These are phyloP conservation scores for Bergia puertoricense DNA, from an alignment of 92 coral and sea anemone species.

Conservation along the genomic window DNA sequence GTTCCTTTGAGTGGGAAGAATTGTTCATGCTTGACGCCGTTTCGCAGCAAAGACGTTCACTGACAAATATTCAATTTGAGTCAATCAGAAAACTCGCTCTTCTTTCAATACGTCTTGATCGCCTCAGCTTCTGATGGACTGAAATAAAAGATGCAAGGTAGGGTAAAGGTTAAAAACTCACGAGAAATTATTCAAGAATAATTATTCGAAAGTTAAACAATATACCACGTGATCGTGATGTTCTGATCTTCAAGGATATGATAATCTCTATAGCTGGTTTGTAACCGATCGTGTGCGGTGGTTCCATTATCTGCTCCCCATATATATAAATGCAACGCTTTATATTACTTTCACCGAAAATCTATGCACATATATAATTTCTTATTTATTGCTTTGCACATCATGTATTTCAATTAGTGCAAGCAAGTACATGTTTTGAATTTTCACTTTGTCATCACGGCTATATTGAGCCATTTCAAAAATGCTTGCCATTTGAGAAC, in stretches of 20 bases:
- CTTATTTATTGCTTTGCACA: too few relatives aligned
- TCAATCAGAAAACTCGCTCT: background rate
- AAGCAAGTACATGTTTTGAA: background rate
- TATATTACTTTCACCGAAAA: background rate
- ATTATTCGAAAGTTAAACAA: background rate
- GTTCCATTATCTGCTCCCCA: background rate
- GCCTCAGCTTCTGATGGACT: background rate
- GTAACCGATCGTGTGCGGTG: background rate
- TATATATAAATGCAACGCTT: background rate
- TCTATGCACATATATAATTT: background rate
- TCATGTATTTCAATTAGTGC: background rate
- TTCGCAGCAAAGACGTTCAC: background rate
- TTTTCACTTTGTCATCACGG: background rate
- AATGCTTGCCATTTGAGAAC: background rate
- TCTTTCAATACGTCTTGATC: too few relatives aligned
- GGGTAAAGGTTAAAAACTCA: background rate
- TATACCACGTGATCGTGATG: background rate
- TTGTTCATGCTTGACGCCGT: slow-evolving; percentile 3
- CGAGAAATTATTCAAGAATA: too few relatives aligned
- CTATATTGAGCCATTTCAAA: background rate
- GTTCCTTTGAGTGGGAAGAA: slow-evolving; percentile 3
- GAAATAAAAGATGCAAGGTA: background rate
- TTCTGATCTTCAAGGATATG: too few relatives aligned
- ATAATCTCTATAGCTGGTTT: too few relatives aligned
- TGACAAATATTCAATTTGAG: background rate